phyloP scores from a whole-genome alignment of 2,113 vertebrate genomes.

The Uria aalge region DNA sequence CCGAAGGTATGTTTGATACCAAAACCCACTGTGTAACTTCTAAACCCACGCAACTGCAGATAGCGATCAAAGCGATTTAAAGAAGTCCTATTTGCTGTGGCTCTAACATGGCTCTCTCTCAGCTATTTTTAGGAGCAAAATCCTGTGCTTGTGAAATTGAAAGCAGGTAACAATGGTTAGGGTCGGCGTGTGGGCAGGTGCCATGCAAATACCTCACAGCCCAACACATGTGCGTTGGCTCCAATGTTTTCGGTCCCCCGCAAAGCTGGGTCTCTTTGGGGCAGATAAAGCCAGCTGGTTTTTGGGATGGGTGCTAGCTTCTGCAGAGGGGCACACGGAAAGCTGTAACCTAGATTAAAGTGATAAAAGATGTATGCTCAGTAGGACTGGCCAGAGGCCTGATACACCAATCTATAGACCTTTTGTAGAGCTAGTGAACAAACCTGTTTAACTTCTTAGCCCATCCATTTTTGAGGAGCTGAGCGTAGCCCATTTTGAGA shows the following conservation, averaged over 20 bases:
- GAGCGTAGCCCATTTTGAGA: background rate
- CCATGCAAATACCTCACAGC: background rate
- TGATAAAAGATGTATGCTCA: accelerated
- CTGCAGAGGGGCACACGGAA: background rate
- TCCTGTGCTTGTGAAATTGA: slow-evolving; percentile 23
- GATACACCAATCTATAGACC: accelerated
- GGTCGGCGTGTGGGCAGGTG: background rate
- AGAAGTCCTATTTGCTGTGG: slow-evolving; percentile 51
- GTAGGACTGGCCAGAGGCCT: background rate
- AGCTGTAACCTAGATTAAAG: background rate
- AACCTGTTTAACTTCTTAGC: background rate
- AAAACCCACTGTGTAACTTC: slow-evolving; percentile 19
- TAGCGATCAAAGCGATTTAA: background rate
- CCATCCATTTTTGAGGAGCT: background rate
- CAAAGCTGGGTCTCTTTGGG: background rate
- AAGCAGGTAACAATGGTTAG: slow-evolving; percentile 13
- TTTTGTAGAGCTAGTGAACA: background rate
- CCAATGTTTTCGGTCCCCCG: accelerated
- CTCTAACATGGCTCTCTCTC: background rate
- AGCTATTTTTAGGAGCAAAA: slow-evolving; percentile 58
- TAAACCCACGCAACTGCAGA: slow-evolving; percentile 39
- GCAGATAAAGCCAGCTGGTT: background rate
- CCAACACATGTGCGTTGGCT: accelerated
- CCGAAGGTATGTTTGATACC: background rate
- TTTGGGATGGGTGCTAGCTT: background rate